Evolutionary conservation across 1,140 invertebrate species (phyloP).

Genomic region (Chelonus insularis): DNA sequence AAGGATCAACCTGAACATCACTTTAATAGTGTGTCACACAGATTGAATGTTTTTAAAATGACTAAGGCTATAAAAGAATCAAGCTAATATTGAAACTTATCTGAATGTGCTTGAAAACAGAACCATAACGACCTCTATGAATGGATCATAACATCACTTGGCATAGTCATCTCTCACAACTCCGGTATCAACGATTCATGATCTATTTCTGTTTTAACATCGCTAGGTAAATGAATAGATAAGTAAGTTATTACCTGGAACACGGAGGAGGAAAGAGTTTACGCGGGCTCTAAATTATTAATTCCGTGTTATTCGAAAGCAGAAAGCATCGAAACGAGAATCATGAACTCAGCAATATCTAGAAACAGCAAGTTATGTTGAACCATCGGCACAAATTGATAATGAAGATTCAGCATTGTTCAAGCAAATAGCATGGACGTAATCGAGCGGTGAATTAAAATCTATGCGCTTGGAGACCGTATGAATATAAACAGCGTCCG

Average conservation of each 20-base stretch:
- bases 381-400: constrained; percentile 8
- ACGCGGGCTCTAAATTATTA: not conserved
- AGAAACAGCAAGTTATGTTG: not conserved
- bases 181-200: no score
- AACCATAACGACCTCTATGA: no score
- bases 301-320: not conserved
- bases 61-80: no score
- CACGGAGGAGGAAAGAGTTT: no score
- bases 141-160: no score
- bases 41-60: no score
- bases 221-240: no score
- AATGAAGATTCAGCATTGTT: constrained; percentile 27
- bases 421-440: constrained; percentile 7
- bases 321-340: not conserved
- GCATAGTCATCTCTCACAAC: no score
- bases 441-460: constrained; percentile 33
- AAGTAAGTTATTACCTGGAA: no score
- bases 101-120: no score
- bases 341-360: not conserved
- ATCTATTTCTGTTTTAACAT: no score
- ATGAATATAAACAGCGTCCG: constrained; percentile 32
- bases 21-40: not conserved
- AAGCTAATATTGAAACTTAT: no score
- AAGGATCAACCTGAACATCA: not conserved
- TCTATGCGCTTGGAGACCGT: constrained; percentile 21